Base-by-base conservation (phyloP, 1,140 invertebrate species). In the Tetragonula clypearis region DNA sequence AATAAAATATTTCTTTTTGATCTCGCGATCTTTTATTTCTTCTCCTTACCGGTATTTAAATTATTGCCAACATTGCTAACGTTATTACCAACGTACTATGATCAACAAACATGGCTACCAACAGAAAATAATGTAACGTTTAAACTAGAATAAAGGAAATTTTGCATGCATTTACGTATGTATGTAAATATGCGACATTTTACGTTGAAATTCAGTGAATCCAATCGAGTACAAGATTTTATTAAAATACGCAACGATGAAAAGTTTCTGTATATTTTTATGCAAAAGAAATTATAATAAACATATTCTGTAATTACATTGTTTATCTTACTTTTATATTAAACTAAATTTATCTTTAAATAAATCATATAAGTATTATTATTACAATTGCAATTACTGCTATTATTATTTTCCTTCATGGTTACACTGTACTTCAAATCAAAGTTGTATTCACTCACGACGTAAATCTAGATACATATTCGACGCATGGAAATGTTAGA, bases 341-440 rank as follows among this genome's bases (percentile, higher is more conserved):
- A 23, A 65, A 84, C 21, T 55, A 26, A 62, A 79, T 72, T 72
- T 21, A 15, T 49, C 11, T 21, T 72, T 56, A 79, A 84, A 84
- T 84, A 72, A 84, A 84, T 56, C 68, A 84, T 62, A 84, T 26
- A 84, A 79, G 35, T 84, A 69, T 79, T 35, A 56, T 30, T 60
- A 56, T 30, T 60, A 41, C 56, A 79, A 62, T 84, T 23, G 35
- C 72, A 72, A 62, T 84, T 73, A 84, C 21, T 6, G 58, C 68
- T 79, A 79, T 84, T 79, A 56, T 62, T 79, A 79, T 84, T 72
- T 23, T 65, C 1, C 26, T 72, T 69, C 49, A 11, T 72, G 72
- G 26, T 56, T 72, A 73, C 68, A 79, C 14, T 72, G 65, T 58
- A 53, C 41, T 83, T 72, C 19, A 26, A 58, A 84, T 19, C 41